Conservation (phyloP, 2,888 invertebrate species). For the Leptopilina syphax region DNA sequence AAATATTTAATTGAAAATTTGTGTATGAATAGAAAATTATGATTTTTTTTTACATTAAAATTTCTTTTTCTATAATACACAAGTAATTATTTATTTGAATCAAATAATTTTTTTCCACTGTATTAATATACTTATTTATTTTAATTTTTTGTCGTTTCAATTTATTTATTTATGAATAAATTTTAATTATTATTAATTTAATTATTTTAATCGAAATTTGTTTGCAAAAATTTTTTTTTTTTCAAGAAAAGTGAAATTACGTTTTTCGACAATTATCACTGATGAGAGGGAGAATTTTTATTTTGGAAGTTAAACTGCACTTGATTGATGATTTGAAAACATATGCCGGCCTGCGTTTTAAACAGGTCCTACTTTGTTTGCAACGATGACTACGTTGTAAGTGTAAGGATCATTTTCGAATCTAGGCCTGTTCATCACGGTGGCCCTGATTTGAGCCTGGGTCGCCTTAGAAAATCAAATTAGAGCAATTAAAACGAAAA, state of each 20-base stretch:
- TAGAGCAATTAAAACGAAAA: neutral
- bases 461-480: slow-evolving; percentile 16
- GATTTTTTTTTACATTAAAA: too few relatives aligned
- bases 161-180: too few relatives aligned
- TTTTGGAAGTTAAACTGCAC: slow-evolving; percentile 5
- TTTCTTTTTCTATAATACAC: too few relatives aligned
- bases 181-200: too few relatives aligned
- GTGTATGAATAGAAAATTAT: too few relatives aligned
- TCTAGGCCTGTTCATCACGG: slow-evolving; percentile 17
- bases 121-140: too few relatives aligned
- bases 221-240: neutral
- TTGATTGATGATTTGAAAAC: slow-evolving; percentile 39
- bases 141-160: too few relatives aligned
- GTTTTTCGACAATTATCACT: neutral
- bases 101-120: too few relatives aligned
- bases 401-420: slow-evolving; percentile 55
- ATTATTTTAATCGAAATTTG: too few relatives aligned
- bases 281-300: neutral
- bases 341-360: slow-evolving; percentile 66
- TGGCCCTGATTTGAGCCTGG: slow-evolving; percentile 26
- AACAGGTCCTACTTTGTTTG: slow-evolving; percentile 73
- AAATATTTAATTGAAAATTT: too few relatives aligned
- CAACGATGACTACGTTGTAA: slow-evolving; percentile 74
- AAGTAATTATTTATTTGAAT: too few relatives aligned
- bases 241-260: neutral